Evolutionary conservation across 2,888 invertebrate species (phyloP).

Genomic region (Idaea dimidiata): DNA sequence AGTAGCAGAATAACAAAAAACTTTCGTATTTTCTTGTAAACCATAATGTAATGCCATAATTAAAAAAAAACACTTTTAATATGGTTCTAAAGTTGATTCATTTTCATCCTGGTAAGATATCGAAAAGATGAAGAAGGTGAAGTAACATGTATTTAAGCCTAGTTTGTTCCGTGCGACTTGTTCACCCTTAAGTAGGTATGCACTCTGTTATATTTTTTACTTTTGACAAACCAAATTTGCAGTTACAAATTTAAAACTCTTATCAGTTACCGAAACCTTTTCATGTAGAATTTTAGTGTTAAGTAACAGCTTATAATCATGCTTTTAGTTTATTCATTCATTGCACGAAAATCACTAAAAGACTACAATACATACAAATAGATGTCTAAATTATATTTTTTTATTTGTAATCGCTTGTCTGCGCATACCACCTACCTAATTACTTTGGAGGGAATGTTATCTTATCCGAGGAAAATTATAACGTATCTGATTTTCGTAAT

Average conservation of each 20-base stretch:
- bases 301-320: not conserved
- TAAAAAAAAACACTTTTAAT: too few relatives aligned
- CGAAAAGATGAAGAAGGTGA: too few relatives aligned
- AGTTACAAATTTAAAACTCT: not conserved
- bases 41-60: too few relatives aligned
- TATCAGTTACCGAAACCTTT: not conserved
- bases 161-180: too few relatives aligned
- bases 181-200: too few relatives aligned
- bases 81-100: too few relatives aligned
- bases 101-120: too few relatives aligned
- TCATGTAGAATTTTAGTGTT: not conserved
- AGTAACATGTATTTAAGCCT: too few relatives aligned
- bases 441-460: not conserved
- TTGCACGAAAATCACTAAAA: not conserved
- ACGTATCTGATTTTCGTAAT: not conserved
- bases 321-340: slow-evolving; percentile 3
- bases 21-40: too few relatives aligned
- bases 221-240: not conserved
- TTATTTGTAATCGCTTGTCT: not conserved
- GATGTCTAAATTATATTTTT: not conserved
- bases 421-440: not conserved
- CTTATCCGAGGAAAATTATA: not conserved
- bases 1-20: too few relatives aligned
- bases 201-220: too few relatives aligned
- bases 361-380: not conserved